Percentiles rank a stretch among this genome's conserved stretches.
phyloP scores from a whole-genome alignment of 1,140 invertebrate genomes.

The Caenorhabditis elegans region DNA sequence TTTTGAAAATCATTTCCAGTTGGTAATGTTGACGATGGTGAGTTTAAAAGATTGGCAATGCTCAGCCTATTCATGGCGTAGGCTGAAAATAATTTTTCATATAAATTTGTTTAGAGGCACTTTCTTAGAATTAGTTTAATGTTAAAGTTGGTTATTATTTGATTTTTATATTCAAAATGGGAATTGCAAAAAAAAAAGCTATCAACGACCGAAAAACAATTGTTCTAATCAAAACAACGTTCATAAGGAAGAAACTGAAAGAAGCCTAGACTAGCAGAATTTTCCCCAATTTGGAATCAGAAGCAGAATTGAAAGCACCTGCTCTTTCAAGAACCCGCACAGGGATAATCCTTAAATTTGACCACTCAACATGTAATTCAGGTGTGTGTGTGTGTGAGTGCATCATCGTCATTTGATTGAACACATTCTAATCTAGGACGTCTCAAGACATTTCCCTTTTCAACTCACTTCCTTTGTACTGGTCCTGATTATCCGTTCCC shows the following conservation, averaged over 20 bases:
- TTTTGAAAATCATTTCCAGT: not conserved
- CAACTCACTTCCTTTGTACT: conserved; percentile 25
- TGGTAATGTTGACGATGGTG: not conserved
- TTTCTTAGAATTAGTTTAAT: too few species aligned
- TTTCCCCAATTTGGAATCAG: not conserved
- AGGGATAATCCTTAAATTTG: conserved; percentile 21
- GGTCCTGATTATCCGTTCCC: conserved; percentile 24
- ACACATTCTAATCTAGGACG: too few species aligned
- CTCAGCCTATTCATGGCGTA: not conserved
- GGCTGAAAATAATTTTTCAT: too few species aligned
- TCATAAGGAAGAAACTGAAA: too few species aligned
- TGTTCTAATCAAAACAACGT: too few species aligned
- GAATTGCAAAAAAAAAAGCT: not conserved
- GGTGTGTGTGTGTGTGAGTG: too few species aligned
- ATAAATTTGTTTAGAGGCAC: too few species aligned
- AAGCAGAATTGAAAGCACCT: not conserved
- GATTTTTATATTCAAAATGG: not conserved
- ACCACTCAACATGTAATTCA: not conserved
- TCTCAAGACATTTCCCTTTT: not conserved
- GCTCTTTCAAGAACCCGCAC: not conserved
- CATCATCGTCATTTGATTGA: not conserved
- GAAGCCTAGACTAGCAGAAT: not conserved
- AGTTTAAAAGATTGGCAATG: conserved; percentile 1
- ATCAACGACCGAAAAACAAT: too few species aligned
- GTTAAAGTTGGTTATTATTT: too few species aligned